Base-by-base conservation (phyloP, 2,113 vertebrate species). In the Istiophorus platypterus region DNA sequence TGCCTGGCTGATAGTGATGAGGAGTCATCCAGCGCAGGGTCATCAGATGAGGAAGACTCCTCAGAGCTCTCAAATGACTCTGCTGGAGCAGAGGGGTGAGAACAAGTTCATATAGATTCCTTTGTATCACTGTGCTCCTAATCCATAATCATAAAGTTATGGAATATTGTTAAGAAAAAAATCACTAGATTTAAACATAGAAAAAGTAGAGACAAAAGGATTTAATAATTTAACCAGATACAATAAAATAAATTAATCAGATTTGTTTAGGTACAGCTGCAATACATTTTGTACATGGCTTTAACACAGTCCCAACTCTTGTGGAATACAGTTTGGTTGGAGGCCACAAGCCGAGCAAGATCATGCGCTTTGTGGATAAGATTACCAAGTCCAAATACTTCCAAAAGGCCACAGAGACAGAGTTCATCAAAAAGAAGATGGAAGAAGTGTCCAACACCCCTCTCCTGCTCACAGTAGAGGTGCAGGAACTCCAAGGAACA, bases 351-450 rank as follows among this genome's bases (percentile, higher is more conserved):
- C 95, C 97, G 56, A 98, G 97, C 92, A 99, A 98, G 91, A 99
- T 99, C 74, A 97, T 99, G 97, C 96, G 96, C 78, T 97, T 99
- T 71, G 97, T 99, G 82, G 97, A 99, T 94, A 99, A 99, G 95
- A 97, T 99, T 68, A 95, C 98, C 0, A 99, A 99, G 88, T 99
- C 97, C 84, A 99, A 99, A 86, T 99, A 99, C 91, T 99, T 99
- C 85, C 98, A 98, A 92, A 99, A 97, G 93, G 98, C 98, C 78
- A 97, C 98, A 10, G 98, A 99, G 92, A 99, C 97, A 0, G 98
- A 99, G 84, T 99, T 99, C 87, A 99, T 99, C 88, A 99, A 98
- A 85, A 99, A 99, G 95, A 99, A 99, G 89, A 98, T 99, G 37
- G 98, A 98, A 87, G 98, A 99, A 84, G 97, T 99, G 75, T 99